Conservation (phyloP, 2,113 vertebrate genomes). For the Chaetodon trifascialis region DNA sequence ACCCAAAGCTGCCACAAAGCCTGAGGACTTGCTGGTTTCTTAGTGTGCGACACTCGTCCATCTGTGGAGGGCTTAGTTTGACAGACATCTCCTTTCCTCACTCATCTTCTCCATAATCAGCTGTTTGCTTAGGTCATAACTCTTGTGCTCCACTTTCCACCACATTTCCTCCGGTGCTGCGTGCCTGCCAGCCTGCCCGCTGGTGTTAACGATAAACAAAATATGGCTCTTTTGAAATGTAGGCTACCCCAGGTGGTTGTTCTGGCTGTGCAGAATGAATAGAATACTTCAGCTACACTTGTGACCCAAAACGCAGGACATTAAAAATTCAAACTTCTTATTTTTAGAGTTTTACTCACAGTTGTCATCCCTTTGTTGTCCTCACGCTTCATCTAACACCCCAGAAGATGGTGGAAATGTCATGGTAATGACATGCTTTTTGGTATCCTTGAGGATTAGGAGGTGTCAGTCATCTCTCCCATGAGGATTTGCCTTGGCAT, state of each 20-base stretch:
- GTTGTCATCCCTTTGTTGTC: conserved; percentile 61
- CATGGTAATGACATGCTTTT: conserved; percentile 75
- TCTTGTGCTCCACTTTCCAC: conserved; percentile 62
- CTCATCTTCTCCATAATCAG: conserved; percentile 67
- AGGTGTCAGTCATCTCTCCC: conserved; percentile 73
- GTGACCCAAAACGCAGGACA: conserved; percentile 59
- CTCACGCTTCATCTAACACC: conserved; percentile 48
- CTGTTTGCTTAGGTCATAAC: conserved; percentile 65
- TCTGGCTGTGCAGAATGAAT: conserved; percentile 3
- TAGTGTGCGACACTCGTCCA: conserved; percentile 40
- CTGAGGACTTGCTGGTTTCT: conserved; percentile 52
- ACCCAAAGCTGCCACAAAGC: conserved; percentile 48
- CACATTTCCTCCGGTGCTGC: conserved; percentile 42
- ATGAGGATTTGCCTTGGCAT: conserved; percentile 58
- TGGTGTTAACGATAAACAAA: conserved; percentile 71
- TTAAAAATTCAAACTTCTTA: conserved; percentile 56
- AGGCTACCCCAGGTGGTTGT: conserved; percentile 65
- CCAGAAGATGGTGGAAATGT: conserved; percentile 69
- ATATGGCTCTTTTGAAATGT: conserved; percentile 66
- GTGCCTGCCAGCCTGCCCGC: conserved; percentile 57
- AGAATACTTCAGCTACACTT: conserved; percentile 39
- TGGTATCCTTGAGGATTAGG: conserved; percentile 65
- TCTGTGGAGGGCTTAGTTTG: conserved; percentile 62
- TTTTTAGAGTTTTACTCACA: conserved; percentile 44
- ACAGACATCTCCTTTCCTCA: conserved; percentile 60